Evolutionary conservation across 1,140 invertebrate genomes (phyloP), one percentile per base, ranked within the genome.

Genomic region (Trichonephila clavata): DNA sequence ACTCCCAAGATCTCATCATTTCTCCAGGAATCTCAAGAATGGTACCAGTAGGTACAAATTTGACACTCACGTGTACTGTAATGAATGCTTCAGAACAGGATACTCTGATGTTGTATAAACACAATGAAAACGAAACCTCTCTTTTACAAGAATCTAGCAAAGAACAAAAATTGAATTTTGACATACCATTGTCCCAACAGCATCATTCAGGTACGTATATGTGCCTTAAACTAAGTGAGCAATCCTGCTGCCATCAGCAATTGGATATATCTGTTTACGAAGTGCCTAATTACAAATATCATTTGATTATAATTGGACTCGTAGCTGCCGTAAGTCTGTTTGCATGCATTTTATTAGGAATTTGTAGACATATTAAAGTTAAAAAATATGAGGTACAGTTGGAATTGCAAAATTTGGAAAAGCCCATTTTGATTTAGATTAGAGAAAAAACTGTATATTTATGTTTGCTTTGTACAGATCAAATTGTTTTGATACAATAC

Each of bases 281-380:
- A 60, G 24, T 68, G 43, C 91, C 91, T 5, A 93, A 86, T 77
- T 93, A 93, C 20, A 93, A 87, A n/a, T 77, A 59, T 39, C 91
- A 93, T 43, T 71, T 93, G 65, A 57, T 93, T 24, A 61, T 87
- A 59, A 50, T 93, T 59, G 91, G 91, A n/a, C 24, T 71, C 7
- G 65, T 93, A 32, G 65, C 91, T 14, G 61, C 27, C 6, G 20
- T 80, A 20, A 71, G 83, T 60, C 27, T 93, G 57, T 71, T 87
- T 20, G 24, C n/a, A 39, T 93, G 91, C 39, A 63, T 93, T n/a
- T 80, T 87, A 59, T 59, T 93, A 65, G 90, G 89, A 18, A 81
- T 90, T 24, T 27, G n/a, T 39, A 71, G 59, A 13, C 18, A 57
- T 13, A 21, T 63, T 32, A 90, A 80, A 81, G 60, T 43, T 7